Evolutionary conservation across 2,888 invertebrate species (phyloP).

Genomic region (Sarcophaga variegata): DNA sequence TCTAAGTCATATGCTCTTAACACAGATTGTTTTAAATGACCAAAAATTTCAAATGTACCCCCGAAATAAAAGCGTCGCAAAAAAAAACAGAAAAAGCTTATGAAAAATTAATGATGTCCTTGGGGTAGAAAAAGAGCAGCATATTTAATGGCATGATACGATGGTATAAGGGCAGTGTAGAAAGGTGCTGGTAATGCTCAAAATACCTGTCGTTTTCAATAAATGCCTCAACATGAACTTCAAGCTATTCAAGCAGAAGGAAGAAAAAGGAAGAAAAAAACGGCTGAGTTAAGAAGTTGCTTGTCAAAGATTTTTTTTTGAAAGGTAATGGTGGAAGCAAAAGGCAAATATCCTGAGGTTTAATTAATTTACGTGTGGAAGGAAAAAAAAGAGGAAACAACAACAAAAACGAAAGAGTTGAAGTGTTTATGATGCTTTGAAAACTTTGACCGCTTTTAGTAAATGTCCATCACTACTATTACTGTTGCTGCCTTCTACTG

Average conservation of each 20-base stretch:
- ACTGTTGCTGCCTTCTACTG: slow-evolving; percentile 12
- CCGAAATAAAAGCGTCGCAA: background rate
- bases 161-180: background rate
- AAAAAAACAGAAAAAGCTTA: slow-evolving; percentile 69
- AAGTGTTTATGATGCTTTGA: slow-evolving; percentile 44
- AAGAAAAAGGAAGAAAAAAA: slow-evolving; percentile 16
- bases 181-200: background rate
- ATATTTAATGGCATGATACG: slow-evolving; percentile 36
- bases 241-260: slow-evolving; percentile 51
- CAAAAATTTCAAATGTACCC: background rate
- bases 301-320: slow-evolving; percentile 6
- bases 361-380: slow-evolving; percentile 45
- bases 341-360: slow-evolving; percentile 33
- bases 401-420: slow-evolving; percentile 35
- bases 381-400: slow-evolving; percentile 29
- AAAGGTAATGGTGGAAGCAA: background rate
- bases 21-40: background rate
- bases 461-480: slow-evolving; percentile 33
- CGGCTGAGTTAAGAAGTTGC: background rate
- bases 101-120: slow-evolving; percentile 81
- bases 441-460: slow-evolving; percentile 41
- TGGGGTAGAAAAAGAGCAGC: slow-evolving; percentile 72
- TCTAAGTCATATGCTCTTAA: background rate
- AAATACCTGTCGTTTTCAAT: slow-evolving; percentile 52
- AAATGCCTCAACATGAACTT: slow-evolving; percentile 30